Evolutionary conservation across 2,113 vertebrate species (phyloP), one percentile per base, ranked within the genome.

Genomic region (Condylura cristata): DNA sequence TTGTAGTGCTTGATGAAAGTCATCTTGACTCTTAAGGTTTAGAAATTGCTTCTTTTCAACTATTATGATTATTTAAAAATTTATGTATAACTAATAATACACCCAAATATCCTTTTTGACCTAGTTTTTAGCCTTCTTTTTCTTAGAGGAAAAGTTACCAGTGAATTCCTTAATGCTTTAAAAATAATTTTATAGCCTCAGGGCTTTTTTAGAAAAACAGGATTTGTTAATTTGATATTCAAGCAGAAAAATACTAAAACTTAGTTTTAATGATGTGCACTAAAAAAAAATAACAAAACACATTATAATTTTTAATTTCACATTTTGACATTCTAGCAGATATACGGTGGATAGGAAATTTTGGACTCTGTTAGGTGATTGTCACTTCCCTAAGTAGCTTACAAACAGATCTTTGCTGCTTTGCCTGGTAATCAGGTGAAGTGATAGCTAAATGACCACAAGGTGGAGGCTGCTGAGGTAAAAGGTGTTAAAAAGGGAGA

Each of bases 201-300:
- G 86, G 48, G 60, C 26, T 80, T 90, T 90, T 74, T 81, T 75
- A 20, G 89, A 84, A 93, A 72, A 76, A 39, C 12, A 11, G 20
- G n/a, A 70, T 56, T 94, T 94, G 70, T 41, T 78, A 84, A 58
- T 89, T 88, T 96, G 32, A 71, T 86, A 68, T 70, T 86, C 34
- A 75, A 18, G 20, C 46, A 92, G 87, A 92, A 91, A 80, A 81
- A 88, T 56, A 44, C 60, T 86, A 24, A 93, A 89, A 70, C n/a
- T 60, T 81, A 91, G 28, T 84, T 83, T 58, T 90, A 76, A 56
- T 61, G 30, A 12, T 70, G 9, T 44, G 24, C 13, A 39, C 61
- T 95, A 72, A 51, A 58, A 76, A 76, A 61, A n/a, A 34, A n/a
- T 22, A 24, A 32, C 37, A 60, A 46, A 37, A 24, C 26, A 18